These are phyloP conservation scores for Euthynnus affinis DNA, from an alignment of 2,797 vertebrate species.

Conservation along the genomic window DNA sequence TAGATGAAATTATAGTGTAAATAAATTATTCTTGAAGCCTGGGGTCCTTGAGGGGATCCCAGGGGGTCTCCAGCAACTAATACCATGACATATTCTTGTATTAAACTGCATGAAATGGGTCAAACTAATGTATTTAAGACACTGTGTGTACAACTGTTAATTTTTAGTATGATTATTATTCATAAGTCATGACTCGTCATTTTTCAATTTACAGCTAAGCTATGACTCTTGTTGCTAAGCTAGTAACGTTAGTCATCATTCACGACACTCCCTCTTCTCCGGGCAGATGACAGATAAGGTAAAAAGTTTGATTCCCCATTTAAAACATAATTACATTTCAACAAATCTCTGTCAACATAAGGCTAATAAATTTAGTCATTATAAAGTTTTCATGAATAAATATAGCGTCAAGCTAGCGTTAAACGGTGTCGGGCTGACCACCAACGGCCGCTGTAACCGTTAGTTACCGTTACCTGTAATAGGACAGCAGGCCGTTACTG, in stretches of 20 bases:
- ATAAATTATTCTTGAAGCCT: no score
- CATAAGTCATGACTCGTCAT: background rate
- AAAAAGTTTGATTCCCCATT: slow-evolving; percentile 41
- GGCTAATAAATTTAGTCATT: background rate
- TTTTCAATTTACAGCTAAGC: background rate
- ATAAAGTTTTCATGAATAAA: background rate
- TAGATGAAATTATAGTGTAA: no score
- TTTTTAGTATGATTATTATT: background rate
- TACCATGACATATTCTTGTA: background rate
- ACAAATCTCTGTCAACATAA: background rate
- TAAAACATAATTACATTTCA: background rate
- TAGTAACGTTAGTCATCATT: background rate
- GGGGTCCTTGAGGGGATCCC: no score
- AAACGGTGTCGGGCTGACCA: background rate
- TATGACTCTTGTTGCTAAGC: background rate
- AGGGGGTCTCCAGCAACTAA: no score
- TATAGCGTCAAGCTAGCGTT: background rate
- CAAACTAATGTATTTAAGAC: background rate
- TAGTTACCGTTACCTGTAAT: slow-evolving; percentile 82
- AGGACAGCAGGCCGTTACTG: slow-evolving; percentile 88
- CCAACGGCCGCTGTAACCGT: background rate
- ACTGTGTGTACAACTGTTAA: background rate
- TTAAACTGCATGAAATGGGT: background rate
- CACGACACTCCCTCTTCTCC: background rate
- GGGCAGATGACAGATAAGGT: background rate